Evolutionary conservation across 2,888 invertebrate genomes (phyloP).

Genomic region (Apotomis turbidana): DNA sequence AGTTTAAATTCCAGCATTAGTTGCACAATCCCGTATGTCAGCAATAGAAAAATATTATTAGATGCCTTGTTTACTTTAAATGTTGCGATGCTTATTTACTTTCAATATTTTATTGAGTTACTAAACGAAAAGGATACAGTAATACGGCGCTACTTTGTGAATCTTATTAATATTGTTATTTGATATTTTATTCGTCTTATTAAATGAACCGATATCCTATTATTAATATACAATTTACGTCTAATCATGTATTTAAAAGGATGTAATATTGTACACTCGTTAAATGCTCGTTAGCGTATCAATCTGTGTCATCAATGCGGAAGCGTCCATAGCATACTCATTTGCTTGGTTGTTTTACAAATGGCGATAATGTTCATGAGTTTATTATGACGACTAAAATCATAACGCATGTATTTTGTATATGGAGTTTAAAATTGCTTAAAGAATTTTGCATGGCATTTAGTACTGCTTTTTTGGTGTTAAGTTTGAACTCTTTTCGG

Average conservation of each 20-base stretch:
- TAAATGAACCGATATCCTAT: constrained; percentile 1
- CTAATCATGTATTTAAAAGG: constrained; percentile 20
- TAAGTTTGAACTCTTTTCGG: not conserved
- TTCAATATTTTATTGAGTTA: too few relatives aligned
- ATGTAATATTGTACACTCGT: constrained; percentile 36
- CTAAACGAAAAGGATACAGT: not conserved
- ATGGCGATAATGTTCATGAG: not conserved
- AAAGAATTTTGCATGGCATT: constrained; percentile 18
- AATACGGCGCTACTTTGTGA: not conserved
- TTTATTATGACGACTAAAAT: not conserved
- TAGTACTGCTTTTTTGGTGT: constrained; percentile 9
- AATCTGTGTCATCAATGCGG: constrained; percentile 38
- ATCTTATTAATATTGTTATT: not conserved
- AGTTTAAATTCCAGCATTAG: too few relatives aligned
- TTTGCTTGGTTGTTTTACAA: constrained; percentile 20
- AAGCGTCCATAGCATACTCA: constrained; percentile 23
- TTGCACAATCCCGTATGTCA: too few relatives aligned
- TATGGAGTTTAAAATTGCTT: not conserved
- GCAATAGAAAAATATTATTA: too few relatives aligned
- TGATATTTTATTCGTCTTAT: constrained; percentile 8
- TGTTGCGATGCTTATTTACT: too few relatives aligned
- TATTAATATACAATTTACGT: constrained; percentile 14
- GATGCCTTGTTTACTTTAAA: too few relatives aligned
- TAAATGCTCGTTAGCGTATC: constrained; percentile 34
- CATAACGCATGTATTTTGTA: constrained; percentile 6